Conservation (phyloP, 2,113 vertebrate species). For the Hystrix cristata region DNA sequence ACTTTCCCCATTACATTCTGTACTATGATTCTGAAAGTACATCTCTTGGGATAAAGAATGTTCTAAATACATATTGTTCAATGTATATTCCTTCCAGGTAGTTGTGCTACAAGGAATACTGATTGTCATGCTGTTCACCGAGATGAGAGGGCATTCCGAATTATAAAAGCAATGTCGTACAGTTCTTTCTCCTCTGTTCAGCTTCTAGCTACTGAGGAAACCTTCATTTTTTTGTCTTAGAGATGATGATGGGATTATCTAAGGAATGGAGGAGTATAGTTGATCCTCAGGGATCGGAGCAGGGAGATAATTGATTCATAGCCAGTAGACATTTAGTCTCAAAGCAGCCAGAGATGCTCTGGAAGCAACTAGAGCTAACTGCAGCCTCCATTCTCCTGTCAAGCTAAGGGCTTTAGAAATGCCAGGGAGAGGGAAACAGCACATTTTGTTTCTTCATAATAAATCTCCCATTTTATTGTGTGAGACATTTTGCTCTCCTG, state of each 20-base stretch:
- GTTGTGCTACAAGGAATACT: background rate
- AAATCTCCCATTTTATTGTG: constrained; percentile 84
- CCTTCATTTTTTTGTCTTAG: constrained; percentile 65
- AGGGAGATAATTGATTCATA: constrained; percentile 85
- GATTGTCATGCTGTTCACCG: background rate
- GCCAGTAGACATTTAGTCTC: constrained; percentile 81
- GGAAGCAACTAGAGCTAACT: constrained; percentile 62
- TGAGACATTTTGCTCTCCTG: constrained; percentile 74
- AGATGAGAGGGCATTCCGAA: constrained; percentile 10
- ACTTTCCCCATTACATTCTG: background rate
- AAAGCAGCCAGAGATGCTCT: constrained; percentile 76
- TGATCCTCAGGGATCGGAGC: constrained; percentile 71
- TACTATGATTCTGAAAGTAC: constrained; percentile 21
- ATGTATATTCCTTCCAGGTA: constrained; percentile 44
- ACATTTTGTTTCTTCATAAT: constrained; percentile 83
- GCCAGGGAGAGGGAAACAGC: constrained; percentile 84
- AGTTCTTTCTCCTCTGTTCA: constrained; percentile 60
- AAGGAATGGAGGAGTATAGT: constrained; percentile 77
- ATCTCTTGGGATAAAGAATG: background rate
- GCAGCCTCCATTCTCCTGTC: constrained; percentile 74
- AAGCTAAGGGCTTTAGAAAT: constrained; percentile 83
- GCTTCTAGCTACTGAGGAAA: constrained; percentile 62
- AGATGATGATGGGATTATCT: constrained; percentile 69
- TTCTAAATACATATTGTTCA: constrained; percentile 27
- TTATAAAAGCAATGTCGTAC: constrained; percentile 68